Percentiles rank a stretch among this genome's conserved stretches.
phyloP scores from a whole-genome alignment of 2,888 invertebrate species.

The Ectropis crepuscularia region DNA sequence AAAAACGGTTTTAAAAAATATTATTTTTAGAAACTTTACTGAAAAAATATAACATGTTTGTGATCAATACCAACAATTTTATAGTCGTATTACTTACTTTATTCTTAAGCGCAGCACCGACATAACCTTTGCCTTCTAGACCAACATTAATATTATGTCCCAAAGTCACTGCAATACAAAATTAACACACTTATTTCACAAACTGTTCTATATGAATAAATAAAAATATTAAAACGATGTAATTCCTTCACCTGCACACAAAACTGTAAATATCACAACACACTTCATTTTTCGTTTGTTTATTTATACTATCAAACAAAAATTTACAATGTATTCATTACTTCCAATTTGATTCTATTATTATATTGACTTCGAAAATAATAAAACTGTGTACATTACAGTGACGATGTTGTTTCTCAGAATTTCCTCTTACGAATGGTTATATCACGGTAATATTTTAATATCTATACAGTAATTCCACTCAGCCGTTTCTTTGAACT shows the following conservation, averaged over 20 bases:
- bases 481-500: too few species aligned
- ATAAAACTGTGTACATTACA: conserved; percentile 2
- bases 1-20: too few species aligned
- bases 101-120: neutral
- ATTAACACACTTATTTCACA: neutral
- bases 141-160: conserved; percentile 2
- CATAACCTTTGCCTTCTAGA: neutral
- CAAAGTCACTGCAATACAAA: conserved; percentile 2
- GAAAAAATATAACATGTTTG: too few species aligned
- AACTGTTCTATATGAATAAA: neutral
- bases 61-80: too few species aligned
- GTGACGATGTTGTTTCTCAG: conserved; percentile 5
- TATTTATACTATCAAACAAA: too few species aligned
- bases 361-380: too few species aligned
- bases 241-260: conserved; percentile 22
- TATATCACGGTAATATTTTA: too few species aligned
- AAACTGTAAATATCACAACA: conserved; percentile 19
- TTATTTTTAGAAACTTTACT: too few species aligned
- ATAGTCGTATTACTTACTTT: too few species aligned
- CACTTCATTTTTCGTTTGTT: conserved; percentile 25
- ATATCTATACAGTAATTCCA: too few species aligned
- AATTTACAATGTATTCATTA: neutral
- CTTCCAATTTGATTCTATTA: too few species aligned
- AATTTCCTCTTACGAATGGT: neutral
- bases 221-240: too few species aligned